These are phyloP conservation scores for Triplophysa rosa DNA, from an alignment of 2,113 vertebrate species.

Conservation along the genomic window DNA sequence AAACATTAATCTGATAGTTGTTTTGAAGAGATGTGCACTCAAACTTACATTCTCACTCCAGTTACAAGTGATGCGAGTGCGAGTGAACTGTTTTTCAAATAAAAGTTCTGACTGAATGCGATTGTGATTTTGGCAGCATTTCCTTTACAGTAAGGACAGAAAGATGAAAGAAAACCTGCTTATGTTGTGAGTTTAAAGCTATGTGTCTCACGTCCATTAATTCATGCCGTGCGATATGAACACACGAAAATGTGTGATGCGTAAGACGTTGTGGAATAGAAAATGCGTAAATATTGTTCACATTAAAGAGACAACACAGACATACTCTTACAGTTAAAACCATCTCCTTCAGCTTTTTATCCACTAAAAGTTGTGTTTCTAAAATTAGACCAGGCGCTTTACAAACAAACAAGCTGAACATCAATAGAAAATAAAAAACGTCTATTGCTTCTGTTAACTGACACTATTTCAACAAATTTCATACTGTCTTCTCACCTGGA, in stretches of 20 bases:
- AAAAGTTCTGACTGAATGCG: not conserved
- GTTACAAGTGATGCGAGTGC: no score
- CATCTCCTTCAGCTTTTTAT: not conserved
- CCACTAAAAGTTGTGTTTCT: not conserved
- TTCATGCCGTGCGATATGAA: not conserved
- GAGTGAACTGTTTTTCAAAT: not conserved
- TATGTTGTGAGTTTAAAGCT: not conserved
- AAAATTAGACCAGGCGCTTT: conserved; percentile 14
- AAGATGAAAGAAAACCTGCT: no score
- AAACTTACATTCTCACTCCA: not conserved
- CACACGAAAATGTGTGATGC: not conserved
- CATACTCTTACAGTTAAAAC: not conserved
- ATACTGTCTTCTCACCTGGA: conserved; percentile 72
- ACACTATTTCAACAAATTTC: not conserved
- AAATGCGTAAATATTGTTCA: not conserved
- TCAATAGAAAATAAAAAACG: not conserved
- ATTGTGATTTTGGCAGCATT: not conserved
- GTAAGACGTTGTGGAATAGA: no score
- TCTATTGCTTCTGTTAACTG: not conserved
- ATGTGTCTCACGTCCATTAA: not conserved
- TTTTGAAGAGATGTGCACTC: not conserved
- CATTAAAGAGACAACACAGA: not conserved
- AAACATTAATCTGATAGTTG: not conserved
- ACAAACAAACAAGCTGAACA: not conserved
- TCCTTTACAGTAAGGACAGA: not conserved